Evolutionary conservation across 2,113 vertebrate genomes (phyloP).

Genomic region (Sterna hirundo): DNA sequence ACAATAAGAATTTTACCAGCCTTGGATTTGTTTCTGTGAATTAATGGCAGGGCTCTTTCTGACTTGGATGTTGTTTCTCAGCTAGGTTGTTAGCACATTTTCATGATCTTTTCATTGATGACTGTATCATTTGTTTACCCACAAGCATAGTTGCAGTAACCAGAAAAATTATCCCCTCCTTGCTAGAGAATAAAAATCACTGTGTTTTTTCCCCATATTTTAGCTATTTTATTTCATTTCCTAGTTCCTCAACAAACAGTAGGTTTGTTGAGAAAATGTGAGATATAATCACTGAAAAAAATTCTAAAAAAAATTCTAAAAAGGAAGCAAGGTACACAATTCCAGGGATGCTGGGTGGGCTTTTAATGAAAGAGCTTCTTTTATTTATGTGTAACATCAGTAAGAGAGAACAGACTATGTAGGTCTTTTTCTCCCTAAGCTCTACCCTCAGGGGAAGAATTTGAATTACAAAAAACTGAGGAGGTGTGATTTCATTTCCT

Average conservation of each 20-base stretch:
- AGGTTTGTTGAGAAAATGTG: not conserved
- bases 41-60: not conserved
- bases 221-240: not conserved
- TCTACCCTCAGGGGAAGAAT: not conserved
- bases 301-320: not conserved
- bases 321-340: not conserved
- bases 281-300: not conserved
- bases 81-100: not conserved
- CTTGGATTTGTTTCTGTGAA: not conserved
- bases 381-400: not conserved
- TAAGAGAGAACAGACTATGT: not conserved
- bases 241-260: not conserved
- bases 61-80: not conserved
- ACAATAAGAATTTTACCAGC: not conserved
- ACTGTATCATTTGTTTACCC: not conserved
- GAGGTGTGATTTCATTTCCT: conserved; percentile 36
- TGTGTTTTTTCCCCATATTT: not conserved
- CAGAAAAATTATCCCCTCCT: not conserved
- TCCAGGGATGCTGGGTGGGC: not conserved
- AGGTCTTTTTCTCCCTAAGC: not conserved
- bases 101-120: not conserved
- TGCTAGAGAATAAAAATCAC: not conserved
- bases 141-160: not conserved
- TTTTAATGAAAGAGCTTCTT: not conserved
- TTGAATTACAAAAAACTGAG: conserved; percentile 18